Conservation (phyloP, 2,113 vertebrate species). For the Helogale parvula region DNA sequence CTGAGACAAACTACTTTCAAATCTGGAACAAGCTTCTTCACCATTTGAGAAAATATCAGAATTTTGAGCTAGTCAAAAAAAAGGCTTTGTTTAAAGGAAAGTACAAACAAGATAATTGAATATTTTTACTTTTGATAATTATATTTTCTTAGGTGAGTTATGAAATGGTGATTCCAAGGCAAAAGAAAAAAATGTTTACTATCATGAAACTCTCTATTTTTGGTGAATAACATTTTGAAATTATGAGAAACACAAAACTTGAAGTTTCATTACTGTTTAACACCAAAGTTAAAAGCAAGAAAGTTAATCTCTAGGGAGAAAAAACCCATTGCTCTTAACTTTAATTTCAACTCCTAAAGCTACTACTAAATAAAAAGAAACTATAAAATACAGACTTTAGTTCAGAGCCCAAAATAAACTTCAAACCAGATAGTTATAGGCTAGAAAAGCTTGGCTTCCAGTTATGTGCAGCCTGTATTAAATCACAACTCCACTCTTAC, state of each 20-base stretch:
- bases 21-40: background rate
- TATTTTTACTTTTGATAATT: constrained; percentile 9
- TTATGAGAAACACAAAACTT: constrained; percentile 31
- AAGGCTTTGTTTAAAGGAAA: background rate
- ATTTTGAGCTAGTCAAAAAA: background rate
- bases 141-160: constrained; percentile 21
- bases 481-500: background rate
- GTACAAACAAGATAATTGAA: background rate
- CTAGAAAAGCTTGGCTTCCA: constrained; percentile 10
- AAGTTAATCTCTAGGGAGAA: background rate
- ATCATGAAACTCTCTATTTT: constrained; percentile 29
- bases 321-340: background rate
- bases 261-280: background rate
- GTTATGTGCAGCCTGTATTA: background rate
- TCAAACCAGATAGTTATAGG: constrained; percentile 59
- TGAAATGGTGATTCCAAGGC: background rate
- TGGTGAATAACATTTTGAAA: background rate
- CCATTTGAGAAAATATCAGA: background rate
- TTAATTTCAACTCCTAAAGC: constrained; percentile 38
- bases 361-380: constrained; percentile 47
- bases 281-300: constrained; percentile 36
- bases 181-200: background rate
- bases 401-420: constrained; percentile 64
- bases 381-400: constrained; percentile 51
- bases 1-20: background rate